Evolutionary conservation across 2,888 invertebrate genomes (phyloP), one percentile per base, ranked within the genome.

Genomic region (Drosophila nr. perissopoda): DNA sequence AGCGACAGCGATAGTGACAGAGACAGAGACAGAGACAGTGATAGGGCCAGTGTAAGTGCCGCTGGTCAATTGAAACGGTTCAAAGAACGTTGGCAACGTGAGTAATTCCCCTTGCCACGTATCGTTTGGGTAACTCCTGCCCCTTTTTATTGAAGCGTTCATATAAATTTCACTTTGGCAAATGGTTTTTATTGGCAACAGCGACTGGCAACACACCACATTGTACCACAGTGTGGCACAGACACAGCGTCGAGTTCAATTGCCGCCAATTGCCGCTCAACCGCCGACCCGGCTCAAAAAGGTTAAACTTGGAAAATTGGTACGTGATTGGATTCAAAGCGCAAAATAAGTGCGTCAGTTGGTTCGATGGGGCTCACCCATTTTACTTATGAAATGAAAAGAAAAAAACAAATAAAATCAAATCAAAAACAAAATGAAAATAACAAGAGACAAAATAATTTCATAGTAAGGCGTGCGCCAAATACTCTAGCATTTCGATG

Each of bases 271-370:
- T 78, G 78, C 67, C 49, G 65, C 61, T 66, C 70, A 70, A 68
- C 63, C 76, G 52, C 49, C 76, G 69, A 64, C 64, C 71, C 51
- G 70, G 79, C 81, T 79, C 82, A 77, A 87, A 87, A 88, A 84
- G 86, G 87, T 87, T 84, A 87, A 88, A 83, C 84, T 87, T 88
- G 89, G 84, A 89, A 85, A 87, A 87, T 87, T 88, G 89, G 75
- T 89, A 87, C 86, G 89, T 87, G 89, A 87, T 87, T 88, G 86
- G 87, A 87, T 89, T 87, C 89, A 89, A 88, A 87, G 86, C 89
- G 87, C 84, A 79, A 87, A 87, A 88, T 87, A 88, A 87, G 86
- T 87, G 87, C 89, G 85, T 85, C 83, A 73, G 84, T 83, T 74
- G 57, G 64, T 51, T 68, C 63, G 38, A 56, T n/a, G 38, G 21